These are phyloP conservation scores for Gryllus longicercus DNA, from an alignment of 2,888 invertebrate genomes.

Conservation along the genomic window DNA sequence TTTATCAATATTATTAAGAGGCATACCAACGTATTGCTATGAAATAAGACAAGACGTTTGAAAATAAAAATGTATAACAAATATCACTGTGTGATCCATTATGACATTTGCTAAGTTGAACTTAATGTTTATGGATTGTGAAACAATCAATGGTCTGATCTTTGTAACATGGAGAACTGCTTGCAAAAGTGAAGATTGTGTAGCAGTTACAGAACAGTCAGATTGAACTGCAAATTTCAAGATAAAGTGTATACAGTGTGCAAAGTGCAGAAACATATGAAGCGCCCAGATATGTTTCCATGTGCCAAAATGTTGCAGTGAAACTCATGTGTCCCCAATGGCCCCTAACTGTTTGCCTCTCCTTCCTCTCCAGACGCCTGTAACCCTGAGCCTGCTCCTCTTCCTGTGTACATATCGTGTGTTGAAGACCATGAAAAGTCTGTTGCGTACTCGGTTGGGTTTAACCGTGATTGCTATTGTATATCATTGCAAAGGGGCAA, in stretches of 20 bases:
- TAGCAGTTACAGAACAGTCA: too few species aligned
- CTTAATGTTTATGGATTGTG: too few species aligned
- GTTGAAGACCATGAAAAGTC: not conserved
- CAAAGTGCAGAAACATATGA: not conserved
- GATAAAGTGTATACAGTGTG: not conserved
- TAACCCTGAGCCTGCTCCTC: not conserved
- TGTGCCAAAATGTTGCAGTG: slow-evolving; percentile 11
- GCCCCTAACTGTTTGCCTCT: not conserved
- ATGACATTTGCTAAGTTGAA: too few species aligned
- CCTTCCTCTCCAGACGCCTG: not conserved
- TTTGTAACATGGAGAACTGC: too few species aligned
- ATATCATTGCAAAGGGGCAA: not conserved
- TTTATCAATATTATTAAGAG: slow-evolving; percentile 2
- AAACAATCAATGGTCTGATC: too few species aligned
- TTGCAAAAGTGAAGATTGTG: too few species aligned
- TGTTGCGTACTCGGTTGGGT: not conserved
- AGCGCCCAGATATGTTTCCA: not conserved
- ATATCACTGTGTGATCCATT: too few species aligned
- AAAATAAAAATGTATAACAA: too few species aligned
- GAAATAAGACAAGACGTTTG: too few species aligned
- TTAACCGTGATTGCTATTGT: not conserved
- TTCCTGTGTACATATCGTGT: slow-evolving; percentile 1
- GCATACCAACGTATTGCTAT: not conserved
- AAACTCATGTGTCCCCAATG: not conserved
- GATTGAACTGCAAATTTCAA: not conserved